Evolutionary conservation across 2,888 invertebrate genomes (phyloP).

Genomic region (Synergus itoensis): DNA sequence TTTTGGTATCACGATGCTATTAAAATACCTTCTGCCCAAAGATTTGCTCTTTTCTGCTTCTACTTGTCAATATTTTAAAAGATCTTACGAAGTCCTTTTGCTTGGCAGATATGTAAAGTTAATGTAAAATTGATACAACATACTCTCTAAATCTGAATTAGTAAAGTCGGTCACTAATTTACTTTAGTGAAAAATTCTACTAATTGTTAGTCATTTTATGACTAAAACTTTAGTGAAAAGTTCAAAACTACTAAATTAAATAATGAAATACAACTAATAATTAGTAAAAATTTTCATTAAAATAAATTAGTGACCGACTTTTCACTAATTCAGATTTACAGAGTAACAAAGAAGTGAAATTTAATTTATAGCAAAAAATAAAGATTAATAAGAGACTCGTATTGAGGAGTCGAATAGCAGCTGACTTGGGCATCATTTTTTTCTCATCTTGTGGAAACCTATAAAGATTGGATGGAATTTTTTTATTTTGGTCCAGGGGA

Average conservation of each 20-base stretch:
- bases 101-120: not conserved
- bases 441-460: constrained; percentile 21
- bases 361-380: not conserved
- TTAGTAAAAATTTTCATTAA: no score
- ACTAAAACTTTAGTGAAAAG: no score
- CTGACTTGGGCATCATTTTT: constrained; percentile 23
- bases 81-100: not conserved
- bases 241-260: no score
- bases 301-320: no score
- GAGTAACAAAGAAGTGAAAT: no score
- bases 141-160: no score
- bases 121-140: not conserved
- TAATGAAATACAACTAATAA: no score
- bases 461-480: constrained; percentile 42
- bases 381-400: not conserved
- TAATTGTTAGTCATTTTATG: no score
- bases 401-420: constrained; percentile 6
- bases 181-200: no score
- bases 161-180: no score
- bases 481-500: constrained; percentile 43
- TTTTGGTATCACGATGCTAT: constrained; percentile 2
- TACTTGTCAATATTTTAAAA: no score
- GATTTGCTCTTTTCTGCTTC: not conserved
- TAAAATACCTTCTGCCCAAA: constrained; percentile 1
- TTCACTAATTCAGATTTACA: no score